phyloP scores from a whole-genome alignment of 2,888 invertebrate species.

The Nematopogon swammerdamellus region DNA sequence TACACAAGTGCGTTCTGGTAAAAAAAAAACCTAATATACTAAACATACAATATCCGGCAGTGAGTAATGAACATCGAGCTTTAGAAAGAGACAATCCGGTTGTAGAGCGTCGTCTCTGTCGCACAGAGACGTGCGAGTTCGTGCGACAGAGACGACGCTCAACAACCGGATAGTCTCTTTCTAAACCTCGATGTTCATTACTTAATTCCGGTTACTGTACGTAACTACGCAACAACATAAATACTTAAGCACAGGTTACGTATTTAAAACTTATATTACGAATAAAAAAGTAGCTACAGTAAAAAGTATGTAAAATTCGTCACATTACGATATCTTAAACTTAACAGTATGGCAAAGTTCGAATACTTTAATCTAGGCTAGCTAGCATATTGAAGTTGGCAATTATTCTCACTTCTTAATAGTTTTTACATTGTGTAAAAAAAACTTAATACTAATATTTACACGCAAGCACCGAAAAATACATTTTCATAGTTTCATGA shows the following conservation, averaged over 20 bases:
- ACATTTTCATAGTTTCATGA: slow-evolving; percentile 8
- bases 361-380: neutral
- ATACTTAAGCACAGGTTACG: neutral
- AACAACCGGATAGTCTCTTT: no score
- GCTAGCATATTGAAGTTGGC: neutral
- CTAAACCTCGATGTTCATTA: neutral
- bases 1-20: no score
- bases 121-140: no score
- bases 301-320: neutral
- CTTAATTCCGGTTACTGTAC: neutral
- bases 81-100: no score
- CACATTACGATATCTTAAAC: neutral
- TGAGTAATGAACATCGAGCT: no score
- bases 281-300: neutral
- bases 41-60: no score
- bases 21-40: no score
- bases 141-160: no score
- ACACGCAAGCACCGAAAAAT: slow-evolving; percentile 51
- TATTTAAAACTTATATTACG: neutral
- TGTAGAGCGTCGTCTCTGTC: no score
- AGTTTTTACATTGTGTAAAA: slow-evolving; percentile 26
- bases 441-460: slow-evolving; percentile 51
- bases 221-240: neutral
- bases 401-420: neutral
- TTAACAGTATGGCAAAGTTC: neutral